Conservation (phyloP, 2,797 vertebrate species). For the Notamacropus eugenii region DNA sequence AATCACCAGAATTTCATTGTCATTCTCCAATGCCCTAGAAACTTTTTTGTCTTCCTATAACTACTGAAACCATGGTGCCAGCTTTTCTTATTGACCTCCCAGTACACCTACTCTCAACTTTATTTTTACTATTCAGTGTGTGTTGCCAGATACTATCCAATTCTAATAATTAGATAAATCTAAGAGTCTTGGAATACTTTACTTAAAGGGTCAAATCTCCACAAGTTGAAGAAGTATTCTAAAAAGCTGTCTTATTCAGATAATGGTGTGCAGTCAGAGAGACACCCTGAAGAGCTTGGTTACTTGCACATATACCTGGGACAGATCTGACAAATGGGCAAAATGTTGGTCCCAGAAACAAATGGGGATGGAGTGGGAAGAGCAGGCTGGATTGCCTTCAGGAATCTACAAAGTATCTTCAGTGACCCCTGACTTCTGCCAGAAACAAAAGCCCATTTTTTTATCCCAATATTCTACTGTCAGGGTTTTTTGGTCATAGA, state of each 20-base stretch:
- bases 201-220: background rate
- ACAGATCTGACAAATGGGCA: background rate
- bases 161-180: background rate
- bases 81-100: conserved; percentile 55
- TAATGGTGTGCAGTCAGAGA: background rate
- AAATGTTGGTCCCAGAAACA: too few species aligned
- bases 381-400: background rate
- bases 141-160: background rate
- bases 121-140: conserved; percentile 79
- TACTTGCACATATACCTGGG: background rate
- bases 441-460: background rate
- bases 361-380: background rate
- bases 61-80: conserved; percentile 72
- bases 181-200: background rate
- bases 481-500: background rate
- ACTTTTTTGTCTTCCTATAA: conserved; percentile 76
- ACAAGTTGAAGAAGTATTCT: background rate
- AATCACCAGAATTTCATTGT: conserved; percentile 84
- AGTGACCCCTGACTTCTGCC: background rate
- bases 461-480: background rate
- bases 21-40: conserved; percentile 80
- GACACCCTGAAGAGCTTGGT: background rate
- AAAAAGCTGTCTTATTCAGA: background rate
- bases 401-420: background rate
- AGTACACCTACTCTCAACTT: conserved; percentile 52